Evolutionary conservation across 2,113 vertebrate genomes (phyloP).

Genomic region (Lamprologus speciosus): DNA sequence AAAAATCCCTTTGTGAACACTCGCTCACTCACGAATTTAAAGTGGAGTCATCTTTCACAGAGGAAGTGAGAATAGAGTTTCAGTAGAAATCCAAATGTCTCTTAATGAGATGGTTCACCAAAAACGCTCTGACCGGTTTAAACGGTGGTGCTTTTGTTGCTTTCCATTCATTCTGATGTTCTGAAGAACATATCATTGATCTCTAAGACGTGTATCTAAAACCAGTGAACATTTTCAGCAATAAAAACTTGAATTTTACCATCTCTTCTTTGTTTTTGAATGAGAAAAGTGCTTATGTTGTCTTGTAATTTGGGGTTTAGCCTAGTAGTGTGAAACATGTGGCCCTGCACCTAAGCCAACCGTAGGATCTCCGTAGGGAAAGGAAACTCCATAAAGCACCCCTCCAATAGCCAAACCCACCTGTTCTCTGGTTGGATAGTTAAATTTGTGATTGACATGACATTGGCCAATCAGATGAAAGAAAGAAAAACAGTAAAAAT

Average conservation of each 20-base stretch:
- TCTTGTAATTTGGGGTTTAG: background rate
- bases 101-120: background rate
- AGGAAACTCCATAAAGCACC: background rate
- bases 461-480: background rate
- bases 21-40: slow-evolving; percentile 45
- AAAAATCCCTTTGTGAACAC: slow-evolving; percentile 57
- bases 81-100: slow-evolving; percentile 8
- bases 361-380: background rate
- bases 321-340: background rate
- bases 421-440: background rate
- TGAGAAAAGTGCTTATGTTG: background rate
- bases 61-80: slow-evolving; percentile 43
- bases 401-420: background rate
- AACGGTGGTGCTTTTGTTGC: background rate
- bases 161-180: background rate
- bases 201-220: background rate
- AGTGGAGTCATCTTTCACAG: slow-evolving; percentile 9
- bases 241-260: background rate
- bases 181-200: background rate
- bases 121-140: background rate
- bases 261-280: background rate
- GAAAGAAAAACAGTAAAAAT: background rate
- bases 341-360: background rate
- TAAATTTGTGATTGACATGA: background rate
- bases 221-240: background rate